These are phyloP conservation scores for Antheraea mylitta DNA, from an alignment of 1,140 invertebrate genomes.

Conservation along the genomic window DNA sequence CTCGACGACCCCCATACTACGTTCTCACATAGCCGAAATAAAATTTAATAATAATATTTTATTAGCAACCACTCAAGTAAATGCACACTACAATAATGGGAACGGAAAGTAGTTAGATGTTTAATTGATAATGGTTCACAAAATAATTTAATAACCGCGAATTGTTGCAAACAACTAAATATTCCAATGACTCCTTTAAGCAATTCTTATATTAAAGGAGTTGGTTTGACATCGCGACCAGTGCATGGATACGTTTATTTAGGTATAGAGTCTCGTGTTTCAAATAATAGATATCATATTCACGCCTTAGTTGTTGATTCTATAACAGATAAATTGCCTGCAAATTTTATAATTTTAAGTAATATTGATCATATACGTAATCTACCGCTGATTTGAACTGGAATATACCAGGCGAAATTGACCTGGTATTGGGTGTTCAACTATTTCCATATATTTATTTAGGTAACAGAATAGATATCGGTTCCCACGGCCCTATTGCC, in stretches of 20 bases:
- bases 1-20: not conserved
- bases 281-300: too few species aligned
- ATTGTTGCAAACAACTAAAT: conserved; percentile 24
- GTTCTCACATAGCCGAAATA: not conserved
- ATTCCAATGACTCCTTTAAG: conserved; percentile 19
- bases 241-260: conserved; percentile 22
- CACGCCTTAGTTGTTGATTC: not conserved
- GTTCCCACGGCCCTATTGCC: conserved; percentile 11
- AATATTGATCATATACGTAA: not conserved
- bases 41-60: not conserved
- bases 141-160: conserved; percentile 23
- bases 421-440: conserved; percentile 23
- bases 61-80: conserved; percentile 12
- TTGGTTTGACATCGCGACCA: conserved; percentile 21
- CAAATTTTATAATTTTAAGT: conserved; percentile 1
- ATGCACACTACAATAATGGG: not conserved
- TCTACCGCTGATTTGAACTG: conserved; percentile 19
- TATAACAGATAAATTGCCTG: conserved; percentile 23
- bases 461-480: conserved; percentile 16
- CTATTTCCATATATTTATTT: conserved; percentile 29
- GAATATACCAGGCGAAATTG: conserved; percentile 26
- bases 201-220: conserved; percentile 26
- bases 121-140: conserved; percentile 27
- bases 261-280: conserved; percentile 18
- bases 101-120: conserved; percentile 12